A percentile compares a stretch with the other conserved stretches of the same genome.
Evolutionary conservation across 2,888 invertebrate genomes (phyloP).

Genomic region (Drosophila imparisetae): DNA sequence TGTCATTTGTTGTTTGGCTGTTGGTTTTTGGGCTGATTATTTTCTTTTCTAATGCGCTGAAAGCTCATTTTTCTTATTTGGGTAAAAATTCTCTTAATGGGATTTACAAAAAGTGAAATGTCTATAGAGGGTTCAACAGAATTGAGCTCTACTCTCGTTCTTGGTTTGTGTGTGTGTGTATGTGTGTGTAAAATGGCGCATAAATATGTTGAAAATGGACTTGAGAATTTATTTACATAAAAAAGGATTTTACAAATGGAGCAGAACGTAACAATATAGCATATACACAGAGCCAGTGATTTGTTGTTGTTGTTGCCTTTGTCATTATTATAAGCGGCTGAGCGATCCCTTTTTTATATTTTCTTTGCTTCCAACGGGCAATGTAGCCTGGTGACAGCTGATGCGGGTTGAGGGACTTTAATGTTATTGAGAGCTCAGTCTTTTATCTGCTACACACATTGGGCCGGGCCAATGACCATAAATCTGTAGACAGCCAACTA

Average conservation of each 20-base stretch:
- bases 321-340: slow-evolving; percentile 78
- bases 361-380: slow-evolving; percentile 1
- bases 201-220: slow-evolving; percentile 80
- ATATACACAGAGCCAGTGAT: slow-evolving; percentile 57
- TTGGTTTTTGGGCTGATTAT: slow-evolving; percentile 68
- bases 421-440: slow-evolving; percentile 41
- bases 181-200: slow-evolving; percentile 76
- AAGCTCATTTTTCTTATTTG: slow-evolving; percentile 80
- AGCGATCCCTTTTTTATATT: slow-evolving; percentile 64
- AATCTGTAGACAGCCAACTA: slow-evolving; percentile 49
- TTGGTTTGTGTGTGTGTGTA: neutral
- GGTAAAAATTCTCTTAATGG: slow-evolving; percentile 75
- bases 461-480: slow-evolving; percentile 59
- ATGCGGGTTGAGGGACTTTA: slow-evolving; percentile 11
- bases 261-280: slow-evolving; percentile 48
- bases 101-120: slow-evolving; percentile 66
- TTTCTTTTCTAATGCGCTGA: slow-evolving; percentile 77
- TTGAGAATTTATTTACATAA: slow-evolving; percentile 79
- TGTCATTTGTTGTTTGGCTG: slow-evolving; percentile 49
- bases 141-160: slow-evolving; percentile 20
- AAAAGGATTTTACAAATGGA: slow-evolving; percentile 79
- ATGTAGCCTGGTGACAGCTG: slow-evolving; percentile 61
- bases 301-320: slow-evolving; percentile 61
- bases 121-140: slow-evolving; percentile 54
- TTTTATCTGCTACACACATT: slow-evolving; percentile 65